phyloP scores from a whole-genome alignment of 2,113 vertebrate species.

The Tympanuchus pallidicinctus region DNA sequence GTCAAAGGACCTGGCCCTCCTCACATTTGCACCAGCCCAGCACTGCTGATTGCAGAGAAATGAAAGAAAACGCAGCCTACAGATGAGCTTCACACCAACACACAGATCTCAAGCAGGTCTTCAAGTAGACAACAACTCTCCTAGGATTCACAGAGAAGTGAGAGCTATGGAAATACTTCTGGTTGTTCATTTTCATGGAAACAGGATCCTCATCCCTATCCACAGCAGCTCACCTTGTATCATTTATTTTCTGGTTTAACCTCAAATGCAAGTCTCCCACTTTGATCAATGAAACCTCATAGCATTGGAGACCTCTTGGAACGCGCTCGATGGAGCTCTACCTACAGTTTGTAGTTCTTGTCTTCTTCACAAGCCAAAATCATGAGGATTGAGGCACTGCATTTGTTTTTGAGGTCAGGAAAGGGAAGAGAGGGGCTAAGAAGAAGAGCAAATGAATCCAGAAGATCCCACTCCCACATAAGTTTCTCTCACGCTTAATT shows the following conservation, averaged over 20 bases:
- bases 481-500: neutral
- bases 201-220: neutral
- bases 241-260: slow-evolving; percentile 5
- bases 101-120: neutral
- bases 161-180: neutral
- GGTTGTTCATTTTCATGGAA: neutral
- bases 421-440: neutral
- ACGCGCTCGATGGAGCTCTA: neutral
- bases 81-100: neutral
- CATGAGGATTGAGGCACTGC: fast-evolving
- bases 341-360: neutral
- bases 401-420: neutral
- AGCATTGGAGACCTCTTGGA: neutral
- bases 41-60: neutral
- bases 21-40: neutral
- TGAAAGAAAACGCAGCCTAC: neutral
- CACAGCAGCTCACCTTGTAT: slow-evolving; percentile 4
- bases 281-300: neutral
- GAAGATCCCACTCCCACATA: slow-evolving; percentile 5
- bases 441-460: neutral
- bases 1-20: neutral
- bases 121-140: neutral
- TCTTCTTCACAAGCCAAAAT: neutral
- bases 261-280: neutral
- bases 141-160: neutral